Base-by-base conservation (phyloP, 30 jellyfish, hydroid and myxozoan species). In the Sanderia malayensis region DNA sequence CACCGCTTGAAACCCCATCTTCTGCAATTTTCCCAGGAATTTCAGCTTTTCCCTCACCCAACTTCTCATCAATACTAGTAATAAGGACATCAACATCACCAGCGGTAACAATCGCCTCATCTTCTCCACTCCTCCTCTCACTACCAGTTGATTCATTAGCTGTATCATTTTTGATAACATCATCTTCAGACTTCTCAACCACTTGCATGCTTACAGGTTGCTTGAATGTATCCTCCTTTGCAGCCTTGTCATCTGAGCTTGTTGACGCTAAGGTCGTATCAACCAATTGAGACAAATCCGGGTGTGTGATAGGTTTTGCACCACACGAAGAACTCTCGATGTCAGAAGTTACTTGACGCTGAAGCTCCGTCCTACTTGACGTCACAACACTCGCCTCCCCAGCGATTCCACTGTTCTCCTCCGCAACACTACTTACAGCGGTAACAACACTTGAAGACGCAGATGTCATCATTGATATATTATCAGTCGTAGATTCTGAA, bases 31-130 rank as follows among this genome's bases (percentile, higher is more conserved):
- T n/a, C n/a, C n/a, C n/a, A n/a, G n/a, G n/a, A n/a, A n/a, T 76
- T 67, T 78, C 89, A 11, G 89, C 89, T 55, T 78, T 78, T 0
- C 82, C 89, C 46, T 78, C 89, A 21, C 74, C 58, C 17, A 78
- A 18, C 13, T 65, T 15, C 31, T 78, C 89, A 37, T 78, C 82
- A 65, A 58, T 58, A 65, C 52, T 78, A 0, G 52, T 78, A 13
- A 78, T 66, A 26, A 78, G 70, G 7, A 78, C 82, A 28, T 78
- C 89, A 57, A 78, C 89, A 32, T 78, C 76, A 10, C 13, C 52
- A 37, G 6, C 52, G n/a, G n/a, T n/a, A n/a, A n/a, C n/a, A n/a
- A n/a, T n/a, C n/a, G n/a, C n/a, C n/a, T n/a, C n/a, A n/a, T n/a
- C n/a, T n/a, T n/a, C n/a, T n/a, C n/a, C n/a, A n/a, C n/a, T n/a